A percentile compares a stretch with the other conserved stretches of the same genome.
phyloP scores from a whole-genome alignment of 2,888 invertebrate species.

The Trissonchulus latispiculum region DNA sequence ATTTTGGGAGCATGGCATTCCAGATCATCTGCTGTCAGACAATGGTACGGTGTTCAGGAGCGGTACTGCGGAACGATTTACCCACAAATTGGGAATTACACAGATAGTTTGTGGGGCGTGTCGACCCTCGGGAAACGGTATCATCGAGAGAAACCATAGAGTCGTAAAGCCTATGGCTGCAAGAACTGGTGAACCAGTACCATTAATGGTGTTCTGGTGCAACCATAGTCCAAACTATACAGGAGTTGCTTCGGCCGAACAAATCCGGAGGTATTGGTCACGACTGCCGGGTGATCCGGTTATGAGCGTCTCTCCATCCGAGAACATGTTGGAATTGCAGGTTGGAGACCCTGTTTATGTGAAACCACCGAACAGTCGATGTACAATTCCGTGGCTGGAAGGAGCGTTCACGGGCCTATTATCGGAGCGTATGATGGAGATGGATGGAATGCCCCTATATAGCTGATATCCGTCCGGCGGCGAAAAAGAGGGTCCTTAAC shows the following conservation, averaged over 20 bases:
- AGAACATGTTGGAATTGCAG: not conserved
- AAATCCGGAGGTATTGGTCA: too few relatives aligned
- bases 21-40: not conserved
- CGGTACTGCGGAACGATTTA: too few relatives aligned
- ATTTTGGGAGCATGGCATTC: constrained; percentile 2
- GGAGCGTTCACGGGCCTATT: too few relatives aligned
- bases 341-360: not conserved
- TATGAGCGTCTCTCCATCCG: too few relatives aligned
- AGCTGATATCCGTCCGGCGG: too few relatives aligned
- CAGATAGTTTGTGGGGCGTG: not conserved
- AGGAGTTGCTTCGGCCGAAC: not conserved
- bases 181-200: not conserved
- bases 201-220: not conserved
- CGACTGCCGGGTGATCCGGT: too few relatives aligned
- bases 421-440: too few relatives aligned
- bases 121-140: constrained; percentile 2
- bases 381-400: too few relatives aligned
- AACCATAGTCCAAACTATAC: not conserved
- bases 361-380: not conserved
- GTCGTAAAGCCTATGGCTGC: constrained; percentile 8
- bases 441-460: too few relatives aligned
- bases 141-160: constrained; percentile 1
- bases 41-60: constrained; percentile 1
- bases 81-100: too few relatives aligned
- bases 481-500: too few relatives aligned